Base-by-base conservation (phyloP, 2,797 vertebrate genomes). In the Galaxias olidus region DNA sequence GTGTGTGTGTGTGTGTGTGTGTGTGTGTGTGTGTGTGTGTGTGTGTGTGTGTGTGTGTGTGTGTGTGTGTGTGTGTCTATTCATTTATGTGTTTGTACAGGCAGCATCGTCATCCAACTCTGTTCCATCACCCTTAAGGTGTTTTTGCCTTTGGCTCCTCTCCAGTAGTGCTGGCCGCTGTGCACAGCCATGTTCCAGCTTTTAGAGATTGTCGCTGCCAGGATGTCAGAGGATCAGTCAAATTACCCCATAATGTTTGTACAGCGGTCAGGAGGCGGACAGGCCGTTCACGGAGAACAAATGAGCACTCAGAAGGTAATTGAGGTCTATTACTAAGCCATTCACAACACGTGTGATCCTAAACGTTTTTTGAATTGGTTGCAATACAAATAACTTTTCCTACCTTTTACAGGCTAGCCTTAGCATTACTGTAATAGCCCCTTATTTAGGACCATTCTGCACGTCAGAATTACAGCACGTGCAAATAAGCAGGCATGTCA, bases 241-340 rank as follows among this genome's bases (percentile, higher is more conserved):
- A 75, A 74, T 63, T 17, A 11, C 57, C 15, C 57, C 5, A 12
- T 10, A 11, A 46, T 18, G 42, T 42, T 42, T 44, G 11, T 17
- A 56, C 63, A 65, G 65, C 61, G 75, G 75, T 81, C 68, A 63
- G 65, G 68, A 59, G 0, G 1, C 59, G 72, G 62, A 63, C 67
- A 63, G 53, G 46, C 12, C 54, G 20, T 76, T 55, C 42, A 15
- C 59, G 17, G 20, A 9, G 13, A 68, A 53, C 41, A 20, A 44
- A 63, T 42, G 48, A 65, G 65, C 43, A 66, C 17, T 18, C 40
- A 20, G 0, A 20, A 63, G 40, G 10, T 4, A 57, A 69, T 74
- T 68, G 30, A 71, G 77, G 73, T 65, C 51, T 45, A 65, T 65
- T 54, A 61, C 52, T n/a, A 40, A 56, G 45, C 10, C 54, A 14